Base-by-base conservation (phyloP, 2,888 invertebrate genomes). In the Pinctada fucata region DNA sequence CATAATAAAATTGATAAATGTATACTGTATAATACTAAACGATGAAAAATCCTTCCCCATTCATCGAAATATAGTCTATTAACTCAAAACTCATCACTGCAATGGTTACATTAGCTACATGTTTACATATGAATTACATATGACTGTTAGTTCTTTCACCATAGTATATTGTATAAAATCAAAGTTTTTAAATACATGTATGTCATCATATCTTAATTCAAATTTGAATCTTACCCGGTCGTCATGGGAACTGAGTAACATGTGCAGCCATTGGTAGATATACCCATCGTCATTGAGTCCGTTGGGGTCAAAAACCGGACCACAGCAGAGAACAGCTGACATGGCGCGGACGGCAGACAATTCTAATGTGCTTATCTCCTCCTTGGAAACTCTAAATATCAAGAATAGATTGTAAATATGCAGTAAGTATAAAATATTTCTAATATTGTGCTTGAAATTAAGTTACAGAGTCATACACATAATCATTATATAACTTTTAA, bases 311-410 rank as follows among this genome's bases (percentile, higher is more conserved):
- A 99, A 99, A 88, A 97, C 97, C 0, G 98, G 96, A 0, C 99
- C 99, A 92, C 99, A 99, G 91, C 98, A 98, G 1, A 99, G 94
- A 49, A 99, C 94, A 8, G 98, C 97, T 82, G 98, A 97, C 97
- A 99, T 98, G 2, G 99, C 99, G 94, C 97, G 88, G 1, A 94
- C 92, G 10, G 94, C 93, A 13, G 93, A 92, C 84, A 94, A 91
- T 87, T 94, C 94, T 68, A 94, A 92, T 81, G 94, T 93, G 84
- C 91, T 90, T 45, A 88, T 84, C 76, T 92, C 92, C 69, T 91
- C 91, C 76, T 91, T 91, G 67, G 85, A 84, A n/a, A 85, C 75
- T 73, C 86, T 31, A 76, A 67, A 69, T 58, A 3, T 51, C 49
- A 13, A 13, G 63, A 31, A 31, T 2, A 16, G 5, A 58, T 51